phyloP scores from a whole-genome alignment of 2,113 vertebrate genomes.

The Oncorhynchus nerka region DNA sequence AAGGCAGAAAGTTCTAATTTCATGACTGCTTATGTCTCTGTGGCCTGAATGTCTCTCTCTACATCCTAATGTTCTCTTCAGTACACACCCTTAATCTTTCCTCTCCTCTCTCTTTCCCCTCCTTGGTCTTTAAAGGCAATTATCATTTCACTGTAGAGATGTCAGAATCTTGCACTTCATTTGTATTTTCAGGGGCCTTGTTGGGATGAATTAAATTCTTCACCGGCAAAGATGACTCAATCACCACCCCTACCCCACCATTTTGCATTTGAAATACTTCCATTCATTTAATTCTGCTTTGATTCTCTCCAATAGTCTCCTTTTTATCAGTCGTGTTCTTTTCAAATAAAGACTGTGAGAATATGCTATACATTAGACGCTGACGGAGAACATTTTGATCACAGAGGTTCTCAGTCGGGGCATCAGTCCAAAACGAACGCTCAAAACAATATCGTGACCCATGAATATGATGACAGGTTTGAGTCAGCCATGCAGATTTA shows the following conservation, averaged over 20 bases:
- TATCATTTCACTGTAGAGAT: conserved; percentile 73
- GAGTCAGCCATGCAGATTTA: too few relatives aligned
- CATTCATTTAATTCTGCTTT: conserved; percentile 54
- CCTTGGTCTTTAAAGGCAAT: conserved; percentile 77
- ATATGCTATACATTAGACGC: conserved; percentile 41
- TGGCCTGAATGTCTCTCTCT: conserved; percentile 73
- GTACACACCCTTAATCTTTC: conserved; percentile 79
- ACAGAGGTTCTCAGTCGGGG: conserved; percentile 44
- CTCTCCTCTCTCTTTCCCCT: conserved; percentile 69
- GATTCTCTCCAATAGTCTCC: conserved; percentile 42
- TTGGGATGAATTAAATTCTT: conserved; percentile 74
- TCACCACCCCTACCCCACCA: conserved; percentile 36
- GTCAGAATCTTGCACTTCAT: conserved; percentile 65
- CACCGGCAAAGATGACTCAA: conserved; percentile 60
- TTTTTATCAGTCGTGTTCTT: conserved; percentile 39
- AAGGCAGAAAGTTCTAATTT: conserved; percentile 98
- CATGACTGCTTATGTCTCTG: conserved; percentile 95
- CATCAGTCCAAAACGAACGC: too few relatives aligned
- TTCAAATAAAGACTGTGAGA: conserved; percentile 56
- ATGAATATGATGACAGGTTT: too few relatives aligned
- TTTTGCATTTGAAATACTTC: conserved; percentile 67
- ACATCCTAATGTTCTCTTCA: conserved; percentile 80
- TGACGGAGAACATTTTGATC: conserved; percentile 36
- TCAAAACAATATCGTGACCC: too few relatives aligned
- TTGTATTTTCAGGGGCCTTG: conserved; percentile 65